Percentiles rank a stretch among this genome's conserved stretches.
Conservation (phyloP, 2,888 invertebrate species). For the Hirtodrosophila duncani region DNA sequence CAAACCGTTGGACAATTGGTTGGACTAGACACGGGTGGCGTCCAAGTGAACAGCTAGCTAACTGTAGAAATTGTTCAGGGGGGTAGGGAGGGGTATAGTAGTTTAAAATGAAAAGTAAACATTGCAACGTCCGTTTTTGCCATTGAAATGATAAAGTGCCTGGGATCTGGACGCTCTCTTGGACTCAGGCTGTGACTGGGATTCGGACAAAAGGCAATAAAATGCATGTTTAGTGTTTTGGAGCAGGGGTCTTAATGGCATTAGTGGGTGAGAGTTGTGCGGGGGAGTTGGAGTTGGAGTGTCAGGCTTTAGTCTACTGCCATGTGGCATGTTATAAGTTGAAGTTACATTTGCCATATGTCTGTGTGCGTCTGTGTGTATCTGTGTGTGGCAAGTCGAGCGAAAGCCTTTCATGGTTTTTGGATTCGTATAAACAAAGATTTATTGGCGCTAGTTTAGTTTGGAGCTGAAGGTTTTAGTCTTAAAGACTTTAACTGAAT, state of each 20-base stretch:
- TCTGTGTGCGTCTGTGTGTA: constrained; percentile 1
- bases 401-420: constrained; percentile 62
- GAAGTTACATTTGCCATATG: constrained; percentile 17
- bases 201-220: constrained; percentile 66
- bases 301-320: constrained; percentile 28
- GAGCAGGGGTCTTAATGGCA: constrained; percentile 50
- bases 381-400: constrained; percentile 41
- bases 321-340: constrained; percentile 42
- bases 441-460: constrained; percentile 52
- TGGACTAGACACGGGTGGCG: constrained; percentile 43
- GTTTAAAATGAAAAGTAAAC: constrained; percentile 73
- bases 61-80: constrained; percentile 16
- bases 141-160: constrained; percentile 71
- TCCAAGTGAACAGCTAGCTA: constrained; percentile 53
- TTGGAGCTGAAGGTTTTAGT: too few species aligned
- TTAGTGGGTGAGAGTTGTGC: constrained; percentile 30
- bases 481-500: background rate
- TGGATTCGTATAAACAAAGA: constrained; percentile 69
- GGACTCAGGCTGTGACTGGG: constrained; percentile 37
- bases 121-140: constrained; percentile 49
- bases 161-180: constrained; percentile 2
- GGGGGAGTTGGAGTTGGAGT: constrained; percentile 9
- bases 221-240: constrained; percentile 64
- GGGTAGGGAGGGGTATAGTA: constrained; percentile 17
- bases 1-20: constrained; percentile 60